phyloP scores from a whole-genome alignment of 1,140 invertebrate species.

The Nymphalis io region DNA sequence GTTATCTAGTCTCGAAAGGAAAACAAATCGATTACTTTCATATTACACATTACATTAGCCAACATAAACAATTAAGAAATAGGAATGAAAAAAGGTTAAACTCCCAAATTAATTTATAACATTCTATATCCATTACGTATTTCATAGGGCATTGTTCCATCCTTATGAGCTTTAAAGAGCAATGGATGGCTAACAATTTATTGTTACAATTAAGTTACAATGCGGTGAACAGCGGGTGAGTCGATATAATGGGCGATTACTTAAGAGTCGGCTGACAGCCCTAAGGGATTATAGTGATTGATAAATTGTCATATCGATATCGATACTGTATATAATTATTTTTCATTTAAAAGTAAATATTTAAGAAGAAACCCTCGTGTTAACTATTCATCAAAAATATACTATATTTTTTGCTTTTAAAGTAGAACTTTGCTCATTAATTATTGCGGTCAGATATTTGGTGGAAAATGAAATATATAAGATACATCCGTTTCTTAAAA shows the following conservation, averaged over 20 bases:
- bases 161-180: neutral
- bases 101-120: neutral
- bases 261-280: slow-evolving; percentile 62
- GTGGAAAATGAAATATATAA: too few species aligned
- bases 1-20: neutral
- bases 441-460: too few species aligned
- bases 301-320: slow-evolving; percentile 26
- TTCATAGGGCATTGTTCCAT: neutral
- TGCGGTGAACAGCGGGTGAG: slow-evolving; percentile 49
- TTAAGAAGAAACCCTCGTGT: too few species aligned
- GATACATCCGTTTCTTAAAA: too few species aligned
- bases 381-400: too few species aligned
- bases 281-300: slow-evolving; percentile 48
- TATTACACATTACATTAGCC: neutral
- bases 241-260: slow-evolving; percentile 68
- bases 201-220: slow-evolving; percentile 43
- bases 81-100: neutral
- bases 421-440: too few species aligned
- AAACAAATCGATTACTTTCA: slow-evolving; percentile 2
- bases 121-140: neutral
- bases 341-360: too few species aligned
- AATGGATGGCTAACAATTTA: slow-evolving; percentile 20
- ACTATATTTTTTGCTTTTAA: too few species aligned
- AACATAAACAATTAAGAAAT: slow-evolving; percentile 1
- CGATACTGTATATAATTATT: slow-evolving; percentile 19